Percentiles rank a stretch among this genome's conserved stretches.
Conservation (phyloP, 2,888 invertebrate species). For the Cantharis rustica region DNA sequence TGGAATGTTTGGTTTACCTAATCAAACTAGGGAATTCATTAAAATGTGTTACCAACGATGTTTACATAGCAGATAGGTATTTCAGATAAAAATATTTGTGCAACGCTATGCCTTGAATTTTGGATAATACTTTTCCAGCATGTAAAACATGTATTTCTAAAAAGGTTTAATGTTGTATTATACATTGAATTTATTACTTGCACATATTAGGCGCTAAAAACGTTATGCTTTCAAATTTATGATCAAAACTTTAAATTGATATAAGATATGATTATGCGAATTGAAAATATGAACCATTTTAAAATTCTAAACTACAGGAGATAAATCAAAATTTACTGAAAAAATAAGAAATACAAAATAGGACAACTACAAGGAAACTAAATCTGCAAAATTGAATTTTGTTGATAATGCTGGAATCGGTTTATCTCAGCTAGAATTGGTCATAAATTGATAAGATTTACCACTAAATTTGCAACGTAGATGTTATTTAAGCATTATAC, state of each 20-base stretch:
- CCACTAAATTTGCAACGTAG: background rate
- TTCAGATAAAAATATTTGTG: background rate
- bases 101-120: background rate
- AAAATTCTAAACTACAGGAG: no score
- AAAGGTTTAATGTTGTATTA: background rate
- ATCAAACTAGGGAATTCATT: background rate
- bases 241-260: background rate
- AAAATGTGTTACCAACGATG: background rate
- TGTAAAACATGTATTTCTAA: background rate
- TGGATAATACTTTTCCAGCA: background rate
- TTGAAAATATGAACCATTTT: no score
- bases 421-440: background rate
- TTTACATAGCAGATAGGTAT: background rate
- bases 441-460: background rate
- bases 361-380: background rate
- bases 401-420: background rate
- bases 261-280: no score
- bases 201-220: background rate
- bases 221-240: background rate
- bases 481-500: background rate
- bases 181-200: background rate
- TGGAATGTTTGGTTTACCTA: background rate
- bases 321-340: no score
- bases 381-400: background rate
- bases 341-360: background rate